Evolutionary conservation across 2,797 vertebrate species (phyloP).

Genomic region (Acipenser ruthenus): DNA sequence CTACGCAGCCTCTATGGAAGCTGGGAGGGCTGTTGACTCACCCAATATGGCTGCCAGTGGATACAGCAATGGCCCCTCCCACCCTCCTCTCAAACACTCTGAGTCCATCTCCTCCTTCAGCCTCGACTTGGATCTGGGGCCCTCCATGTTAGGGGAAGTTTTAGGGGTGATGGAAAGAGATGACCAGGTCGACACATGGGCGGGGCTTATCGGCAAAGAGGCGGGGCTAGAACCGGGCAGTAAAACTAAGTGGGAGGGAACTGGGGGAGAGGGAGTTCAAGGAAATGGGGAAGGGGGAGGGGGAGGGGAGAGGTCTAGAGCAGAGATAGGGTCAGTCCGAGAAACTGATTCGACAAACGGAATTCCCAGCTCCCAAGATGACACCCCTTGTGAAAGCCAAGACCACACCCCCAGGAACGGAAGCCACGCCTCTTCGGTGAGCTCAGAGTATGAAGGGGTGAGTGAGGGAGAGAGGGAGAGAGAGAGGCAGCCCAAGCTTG

Average conservation of each 20-base stretch:
- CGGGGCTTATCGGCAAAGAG: slow-evolving; percentile 25
- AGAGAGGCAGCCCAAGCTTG: slow-evolving; percentile 30
- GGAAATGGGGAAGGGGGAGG: slow-evolving; percentile 28
- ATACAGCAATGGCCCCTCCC: slow-evolving; percentile 13
- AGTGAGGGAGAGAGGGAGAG: slow-evolving; percentile 53
- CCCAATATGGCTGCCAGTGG: slow-evolving; percentile 31
- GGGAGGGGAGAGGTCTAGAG: slow-evolving; percentile 37
- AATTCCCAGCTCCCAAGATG: not conserved
- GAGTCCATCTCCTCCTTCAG: slow-evolving; percentile 65
- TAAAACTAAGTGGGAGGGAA: slow-evolving; percentile 31
- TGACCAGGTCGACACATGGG: not conserved
- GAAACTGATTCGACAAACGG: slow-evolving; percentile 27
- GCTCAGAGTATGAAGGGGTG: slow-evolving; percentile 61
- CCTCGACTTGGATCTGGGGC: slow-evolving; percentile 78
- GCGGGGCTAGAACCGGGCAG: slow-evolving; percentile 33
- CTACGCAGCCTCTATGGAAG: slow-evolving; percentile 21
- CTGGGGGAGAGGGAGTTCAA: slow-evolving; percentile 47
- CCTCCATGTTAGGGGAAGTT: slow-evolving; percentile 84
- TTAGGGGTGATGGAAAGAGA: slow-evolving; percentile 78
- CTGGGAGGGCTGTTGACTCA: slow-evolving; percentile 20
- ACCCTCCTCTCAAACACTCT: slow-evolving; percentile 50
- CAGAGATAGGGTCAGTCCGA: slow-evolving; percentile 47
- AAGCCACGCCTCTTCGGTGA: slow-evolving; percentile 58
- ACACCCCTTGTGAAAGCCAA: slow-evolving; percentile 41
- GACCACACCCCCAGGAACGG: slow-evolving; percentile 28